Conservation (phyloP, 2,797 vertebrate genomes). For the Heterohyrax brucei region DNA sequence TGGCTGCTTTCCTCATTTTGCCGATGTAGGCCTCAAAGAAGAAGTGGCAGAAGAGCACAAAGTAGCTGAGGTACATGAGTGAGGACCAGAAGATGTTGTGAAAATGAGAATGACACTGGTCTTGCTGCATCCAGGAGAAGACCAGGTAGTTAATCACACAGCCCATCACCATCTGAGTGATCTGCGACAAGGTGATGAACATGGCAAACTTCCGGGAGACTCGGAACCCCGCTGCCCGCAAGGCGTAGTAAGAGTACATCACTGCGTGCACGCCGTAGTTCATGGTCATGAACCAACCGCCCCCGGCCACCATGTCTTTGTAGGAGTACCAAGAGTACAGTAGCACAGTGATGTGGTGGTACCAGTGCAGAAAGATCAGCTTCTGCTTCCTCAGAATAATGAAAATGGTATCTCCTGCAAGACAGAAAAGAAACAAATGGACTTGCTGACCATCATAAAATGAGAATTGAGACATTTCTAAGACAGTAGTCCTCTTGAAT, state of each 20-base stretch:
- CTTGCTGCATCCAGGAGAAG: conserved; percentile 99
- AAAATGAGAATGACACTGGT: conserved; percentile 97
- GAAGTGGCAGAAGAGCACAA: conserved; percentile 99
- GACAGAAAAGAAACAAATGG: not conserved
- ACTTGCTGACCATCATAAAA: rapidly evolving
- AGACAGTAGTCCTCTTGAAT: not conserved
- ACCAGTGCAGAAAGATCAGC: conserved; percentile 99
- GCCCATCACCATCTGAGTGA: conserved; percentile 98
- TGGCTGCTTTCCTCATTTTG: conserved; percentile 93
- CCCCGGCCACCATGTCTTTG: conserved; percentile 99
- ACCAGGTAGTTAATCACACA: conserved; percentile 99
- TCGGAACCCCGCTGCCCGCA: conserved; percentile 97
- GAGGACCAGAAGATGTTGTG: conserved; percentile 99
- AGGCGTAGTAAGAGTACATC: conserved; percentile 99
- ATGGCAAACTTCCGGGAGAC: conserved; percentile 98
- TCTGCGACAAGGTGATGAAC: conserved; percentile 99
- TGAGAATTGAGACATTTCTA: rapidly evolving
- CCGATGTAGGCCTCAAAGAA: conserved; percentile 97
- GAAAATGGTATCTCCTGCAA: conserved; percentile 98
- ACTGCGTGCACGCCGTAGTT: conserved; percentile 99
- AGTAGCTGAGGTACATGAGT: conserved; percentile 99
- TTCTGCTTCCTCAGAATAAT: conserved; percentile 99
- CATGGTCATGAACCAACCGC: conserved; percentile 99
- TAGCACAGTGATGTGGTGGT: conserved; percentile 99
- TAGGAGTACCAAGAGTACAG: conserved; percentile 99